Base-by-base conservation (phyloP, 2,888 invertebrate species). In the Drosophila parthenogenetica region DNA sequence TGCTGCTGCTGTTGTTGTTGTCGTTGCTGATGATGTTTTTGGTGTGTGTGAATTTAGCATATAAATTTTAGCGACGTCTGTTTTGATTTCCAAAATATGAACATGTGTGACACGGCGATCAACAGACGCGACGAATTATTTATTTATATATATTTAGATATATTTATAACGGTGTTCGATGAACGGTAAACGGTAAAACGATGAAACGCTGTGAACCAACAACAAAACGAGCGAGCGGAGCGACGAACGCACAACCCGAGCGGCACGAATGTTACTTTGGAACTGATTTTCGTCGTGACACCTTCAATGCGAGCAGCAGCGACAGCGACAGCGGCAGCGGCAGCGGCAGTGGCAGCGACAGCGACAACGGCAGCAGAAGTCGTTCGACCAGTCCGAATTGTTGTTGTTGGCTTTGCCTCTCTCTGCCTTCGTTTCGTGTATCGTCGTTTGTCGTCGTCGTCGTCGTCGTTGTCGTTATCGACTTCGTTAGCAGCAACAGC, bases 181-280 rank as follows among this genome's bases (percentile, higher is more conserved):
- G 11, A 53, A 61, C 74, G 61, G 58, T 62, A 32, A 62, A 63
- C 58, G 50, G 25, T 40, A 10, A 13, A 57, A 64, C 51, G 57
- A 49, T 61, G 7, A 29, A 70, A 73, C 69, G 54, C 69, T 75
- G 70, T 79, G 69, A 73, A 70, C 75, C 74, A 69, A 78, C 79
- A 67, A 79, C 80, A 69, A 76, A 69, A 63, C 80, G 68, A 73
- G 72, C 80, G 70, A 81, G 81, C 78, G 78, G 75, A 77, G 77
- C 83, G 81, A 90, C 88, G 74, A 87, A 90, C 79, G 76, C 81
- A 89, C 87, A 87, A 89, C 82, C 90, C 87, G 87, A 79, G 81
- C 91, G 90, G 90, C 89, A 90, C 89, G 91, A 92, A 91, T 87
- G 91, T 90, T 90, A 91, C 90, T 91, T 90, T 90, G 81, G 78